Percentiles rank a stretch among this genome's conserved stretches.
These are phyloP conservation scores for Nothobranchius furzeri DNA, from an alignment of 2,113 vertebrate species.

Conservation along the genomic window DNA sequence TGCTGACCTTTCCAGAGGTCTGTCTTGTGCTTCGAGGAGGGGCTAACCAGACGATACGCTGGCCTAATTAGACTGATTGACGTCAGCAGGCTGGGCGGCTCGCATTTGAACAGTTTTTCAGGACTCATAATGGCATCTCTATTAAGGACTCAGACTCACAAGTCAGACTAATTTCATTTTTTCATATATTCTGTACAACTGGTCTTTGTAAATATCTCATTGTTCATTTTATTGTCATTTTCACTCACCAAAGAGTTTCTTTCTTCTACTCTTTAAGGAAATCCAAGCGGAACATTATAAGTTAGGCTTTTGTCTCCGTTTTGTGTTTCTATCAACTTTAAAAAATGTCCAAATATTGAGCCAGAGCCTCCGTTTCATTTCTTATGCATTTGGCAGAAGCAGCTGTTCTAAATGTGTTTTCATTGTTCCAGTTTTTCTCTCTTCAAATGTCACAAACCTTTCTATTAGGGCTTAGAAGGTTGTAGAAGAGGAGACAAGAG, in stretches of 20 bases:
- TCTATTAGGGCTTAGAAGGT: neutral
- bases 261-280: neutral
- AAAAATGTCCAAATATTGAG: neutral
- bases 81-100: conserved; percentile 67
- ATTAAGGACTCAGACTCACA: conserved; percentile 25
- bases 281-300: neutral
- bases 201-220: conserved; percentile 1
- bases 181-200: neutral
- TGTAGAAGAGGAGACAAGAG: neutral
- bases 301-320: neutral
- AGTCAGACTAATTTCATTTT: conserved; percentile 40
- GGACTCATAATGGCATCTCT: conserved; percentile 48
- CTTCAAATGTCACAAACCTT: neutral
- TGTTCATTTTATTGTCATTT: conserved; percentile 14
- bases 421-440: neutral
- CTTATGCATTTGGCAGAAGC: neutral
- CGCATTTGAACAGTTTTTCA: conserved; percentile 67
- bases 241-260: neutral
- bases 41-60: conserved; percentile 64
- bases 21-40: conserved; percentile 66
- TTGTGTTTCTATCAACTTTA: neutral
- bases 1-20: conserved; percentile 79
- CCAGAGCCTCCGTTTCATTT: neutral
- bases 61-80: conserved; percentile 74
- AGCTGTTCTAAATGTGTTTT: neutral